These are phyloP conservation scores for Eolophus roseicapilla DNA, from an alignment of 2,113 vertebrate species.

Conservation along the genomic window DNA sequence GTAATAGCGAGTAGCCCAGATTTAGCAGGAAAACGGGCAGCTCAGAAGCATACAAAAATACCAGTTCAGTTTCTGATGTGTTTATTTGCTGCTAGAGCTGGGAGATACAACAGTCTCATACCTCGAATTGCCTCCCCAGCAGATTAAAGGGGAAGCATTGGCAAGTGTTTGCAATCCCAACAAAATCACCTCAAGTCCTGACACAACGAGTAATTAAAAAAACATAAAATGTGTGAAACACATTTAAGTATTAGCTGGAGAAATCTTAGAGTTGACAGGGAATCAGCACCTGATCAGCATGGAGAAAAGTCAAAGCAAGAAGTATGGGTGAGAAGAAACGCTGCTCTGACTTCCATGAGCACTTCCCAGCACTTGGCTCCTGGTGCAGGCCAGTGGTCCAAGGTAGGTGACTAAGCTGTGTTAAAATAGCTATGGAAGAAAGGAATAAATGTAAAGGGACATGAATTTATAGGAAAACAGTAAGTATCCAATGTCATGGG, in stretches of 20 bases:
- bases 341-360: not conserved
- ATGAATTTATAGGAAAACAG: not conserved
- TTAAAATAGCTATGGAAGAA: not conserved
- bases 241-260: not conserved
- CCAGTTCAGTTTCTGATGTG: not conserved
- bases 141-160: not conserved
- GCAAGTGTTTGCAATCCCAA: not conserved
- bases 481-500: not conserved
- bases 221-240: not conserved
- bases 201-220: not conserved
- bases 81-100: constrained; percentile 11
- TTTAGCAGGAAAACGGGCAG: not conserved
- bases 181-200: not conserved
- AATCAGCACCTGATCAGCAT: not conserved
- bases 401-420: not conserved
- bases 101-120: not conserved
- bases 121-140: not conserved
- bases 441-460: not conserved
- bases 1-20: not conserved
- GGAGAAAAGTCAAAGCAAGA: not conserved
- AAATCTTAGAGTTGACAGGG: not conserved
- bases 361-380: not conserved
- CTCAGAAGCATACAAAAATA: not conserved
- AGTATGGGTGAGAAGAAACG: not conserved
- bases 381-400: not conserved